Percentiles rank a stretch among this genome's conserved stretches.
Evolutionary conservation across 1,140 invertebrate species (phyloP).

Genomic region (Ostrea edulis): DNA sequence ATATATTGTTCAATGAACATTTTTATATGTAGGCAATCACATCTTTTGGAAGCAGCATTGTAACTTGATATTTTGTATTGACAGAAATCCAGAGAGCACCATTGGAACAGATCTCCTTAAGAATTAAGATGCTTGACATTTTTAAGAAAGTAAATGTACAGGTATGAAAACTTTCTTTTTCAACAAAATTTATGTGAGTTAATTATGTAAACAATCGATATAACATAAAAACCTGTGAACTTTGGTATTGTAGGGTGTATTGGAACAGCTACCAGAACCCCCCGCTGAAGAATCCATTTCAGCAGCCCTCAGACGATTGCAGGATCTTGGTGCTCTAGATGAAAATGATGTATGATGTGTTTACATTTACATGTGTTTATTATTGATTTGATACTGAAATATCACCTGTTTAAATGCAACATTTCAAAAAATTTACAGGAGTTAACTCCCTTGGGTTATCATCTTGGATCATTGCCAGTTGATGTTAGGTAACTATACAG

Average conservation of each 20-base stretch:
- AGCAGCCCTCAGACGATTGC: conserved; percentile 70
- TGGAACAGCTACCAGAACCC: conserved; percentile 72
- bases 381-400: neutral
- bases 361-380: neutral
- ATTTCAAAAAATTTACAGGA: conserved; percentile 66
- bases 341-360: conserved; percentile 64
- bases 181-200: neutral
- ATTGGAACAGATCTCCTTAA: conserved; percentile 76
- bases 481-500: conserved; percentile 80
- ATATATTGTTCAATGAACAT: neutral
- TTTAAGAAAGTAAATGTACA: conserved; percentile 69
- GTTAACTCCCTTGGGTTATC: conserved; percentile 93
- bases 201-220: neutral
- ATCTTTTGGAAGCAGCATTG: neutral
- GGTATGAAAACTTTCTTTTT: conserved; percentile 43
- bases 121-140: conserved; percentile 77
- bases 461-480: conserved; percentile 91
- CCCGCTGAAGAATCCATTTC: conserved; percentile 70
- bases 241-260: conserved; percentile 65
- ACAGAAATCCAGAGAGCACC: conserved; percentile 78
- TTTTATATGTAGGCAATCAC: neutral
- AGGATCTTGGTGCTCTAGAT: conserved; percentile 76
- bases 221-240: neutral
- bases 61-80: neutral
- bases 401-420: neutral